A percentile compares a stretch with the other conserved stretches of the same genome.
These are phyloP conservation scores for Geodia barretti DNA, from an alignment of 37 sponge, comb jelly and placozoan species.

Conservation along the genomic window DNA sequence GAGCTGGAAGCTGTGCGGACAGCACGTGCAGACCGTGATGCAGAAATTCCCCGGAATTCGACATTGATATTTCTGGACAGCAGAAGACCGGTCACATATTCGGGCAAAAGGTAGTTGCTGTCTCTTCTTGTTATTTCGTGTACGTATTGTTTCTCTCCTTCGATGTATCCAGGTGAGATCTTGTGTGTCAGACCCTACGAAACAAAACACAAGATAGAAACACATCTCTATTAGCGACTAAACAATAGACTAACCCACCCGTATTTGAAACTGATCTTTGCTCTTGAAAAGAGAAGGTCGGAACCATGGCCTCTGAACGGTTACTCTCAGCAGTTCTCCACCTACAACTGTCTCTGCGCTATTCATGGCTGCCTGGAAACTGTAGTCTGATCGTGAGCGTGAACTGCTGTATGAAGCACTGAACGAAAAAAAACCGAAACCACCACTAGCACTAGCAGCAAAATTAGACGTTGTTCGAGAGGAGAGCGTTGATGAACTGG, in stretches of 20 bases:
- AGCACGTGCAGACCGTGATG: background rate
- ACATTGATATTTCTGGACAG: constrained; percentile 30
- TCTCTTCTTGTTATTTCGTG: too few species aligned
- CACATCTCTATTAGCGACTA: too few species aligned
- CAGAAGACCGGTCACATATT: constrained; percentile 24
- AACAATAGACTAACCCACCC: background rate
- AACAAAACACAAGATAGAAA: too few species aligned
- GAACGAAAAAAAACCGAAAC: background rate
- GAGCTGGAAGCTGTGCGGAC: background rate
- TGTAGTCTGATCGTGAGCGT: background rate
- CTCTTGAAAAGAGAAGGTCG: constrained; percentile 47
- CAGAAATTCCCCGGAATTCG: constrained; percentile 20
- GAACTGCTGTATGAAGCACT: constrained; percentile 2
- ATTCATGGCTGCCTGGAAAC: background rate
- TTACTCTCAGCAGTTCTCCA: constrained; percentile 56
- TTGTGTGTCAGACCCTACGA: too few species aligned
- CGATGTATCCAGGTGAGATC: too few species aligned
- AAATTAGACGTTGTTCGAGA: background rate
- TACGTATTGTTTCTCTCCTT: too few species aligned
- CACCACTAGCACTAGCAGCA: background rate
- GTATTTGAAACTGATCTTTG: constrained; percentile 12
- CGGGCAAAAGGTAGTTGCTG: constrained; percentile 32
- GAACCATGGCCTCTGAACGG: constrained; percentile 59
- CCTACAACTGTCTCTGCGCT: constrained; percentile 10
- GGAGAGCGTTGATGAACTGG: too few species aligned